Percentiles rank a stretch among this genome's conserved stretches.
These are phyloP conservation scores for Hydrolagus colliei DNA, from an alignment of 2,797 vertebrate species.

Conservation along the genomic window DNA sequence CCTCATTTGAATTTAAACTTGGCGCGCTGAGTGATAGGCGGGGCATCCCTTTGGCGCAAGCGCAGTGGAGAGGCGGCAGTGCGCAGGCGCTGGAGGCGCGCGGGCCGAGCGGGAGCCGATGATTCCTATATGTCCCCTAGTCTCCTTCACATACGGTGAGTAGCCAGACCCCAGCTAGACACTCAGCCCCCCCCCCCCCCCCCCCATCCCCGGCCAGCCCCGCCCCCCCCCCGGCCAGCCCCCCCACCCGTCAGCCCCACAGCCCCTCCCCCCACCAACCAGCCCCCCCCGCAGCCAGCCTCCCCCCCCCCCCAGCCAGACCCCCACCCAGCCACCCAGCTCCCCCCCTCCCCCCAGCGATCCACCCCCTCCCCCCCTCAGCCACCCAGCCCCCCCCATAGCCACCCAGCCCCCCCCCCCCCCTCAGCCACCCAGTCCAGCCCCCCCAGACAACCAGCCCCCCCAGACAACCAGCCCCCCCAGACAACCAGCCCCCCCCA, in stretches of 20 bases:
- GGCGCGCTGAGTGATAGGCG: not conserved
- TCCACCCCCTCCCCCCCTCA: too few species aligned
- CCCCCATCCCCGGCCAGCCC: not conserved
- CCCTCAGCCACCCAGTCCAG: too few species aligned
- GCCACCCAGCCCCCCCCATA: too few species aligned
- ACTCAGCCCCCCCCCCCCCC: not conserved
- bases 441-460: slow-evolving; percentile 10
- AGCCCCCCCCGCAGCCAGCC: too few species aligned
- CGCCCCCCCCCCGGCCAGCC: too few species aligned
- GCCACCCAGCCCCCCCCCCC: too few species aligned
- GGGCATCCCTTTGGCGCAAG: not conserved
- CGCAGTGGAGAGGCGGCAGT: not conserved
- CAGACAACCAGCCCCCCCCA: too few species aligned
- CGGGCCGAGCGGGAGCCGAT: slow-evolving; percentile 12
- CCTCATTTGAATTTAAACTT: too few species aligned
- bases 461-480: slow-evolving; percentile 21
- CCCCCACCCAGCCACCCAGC: not conserved
- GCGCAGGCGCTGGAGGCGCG: not conserved
- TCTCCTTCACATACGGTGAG: slow-evolving; percentile 34
- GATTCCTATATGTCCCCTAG: slow-evolving; percentile 34
- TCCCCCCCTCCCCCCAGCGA: too few species aligned
- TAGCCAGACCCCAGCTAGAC: not conserved
- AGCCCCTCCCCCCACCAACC: not conserved
- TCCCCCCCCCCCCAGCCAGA: not conserved
- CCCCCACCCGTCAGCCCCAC: too few species aligned